Evolutionary conservation across 2,888 invertebrate species (phyloP), one percentile per base, ranked within the genome.

Genomic region (Eristalis tenax): DNA sequence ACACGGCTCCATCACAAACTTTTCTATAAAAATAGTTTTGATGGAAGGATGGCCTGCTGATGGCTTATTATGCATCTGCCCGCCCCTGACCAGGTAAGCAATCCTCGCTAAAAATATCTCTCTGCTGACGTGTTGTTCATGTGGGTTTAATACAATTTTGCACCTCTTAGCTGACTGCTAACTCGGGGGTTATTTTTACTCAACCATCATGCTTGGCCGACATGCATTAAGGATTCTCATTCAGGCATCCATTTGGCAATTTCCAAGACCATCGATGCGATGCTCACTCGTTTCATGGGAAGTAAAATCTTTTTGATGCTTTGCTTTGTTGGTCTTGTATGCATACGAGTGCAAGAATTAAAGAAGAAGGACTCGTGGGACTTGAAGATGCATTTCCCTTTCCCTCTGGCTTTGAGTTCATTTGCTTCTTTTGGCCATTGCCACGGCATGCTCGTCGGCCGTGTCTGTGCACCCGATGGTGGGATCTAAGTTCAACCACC

Each of bases 401-500:
- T 70, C 18, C 13, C 75, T 61, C 61, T 70, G 69, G 69, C 71
- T 57, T 35, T 61, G 86, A 70, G 83, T 83, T 86, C 83, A 78
- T 86, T 82, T 74, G 74, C 73, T 66, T 28, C 61, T 77, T 73
- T 76, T 68, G 70, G 70, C n/a, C 68, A 50, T 71, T 79, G 59
- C 66, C 57, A 50, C 66, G 18, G 32, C 2, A 15, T 57, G 8
- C 32, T 8, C 32, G 15, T 69, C 63, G 57, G 80, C 18, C 64
- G n/a, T 43, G n/a, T 43, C 43, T 43, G 43, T 43, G 35, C 35
- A 5, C n/a, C 35, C 74, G 61, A 63, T 70, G 78, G 75, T 38
- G 79, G 78, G 74, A 70, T 75, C 56, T 75, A 15, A 86, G 86
- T 86, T 86, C 73, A 86, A 78, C 83, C 86, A 79, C 70, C 74